Evolutionary conservation across 2,888 invertebrate species (phyloP), one percentile per base, ranked within the genome.

Genomic region (Troides helena): DNA sequence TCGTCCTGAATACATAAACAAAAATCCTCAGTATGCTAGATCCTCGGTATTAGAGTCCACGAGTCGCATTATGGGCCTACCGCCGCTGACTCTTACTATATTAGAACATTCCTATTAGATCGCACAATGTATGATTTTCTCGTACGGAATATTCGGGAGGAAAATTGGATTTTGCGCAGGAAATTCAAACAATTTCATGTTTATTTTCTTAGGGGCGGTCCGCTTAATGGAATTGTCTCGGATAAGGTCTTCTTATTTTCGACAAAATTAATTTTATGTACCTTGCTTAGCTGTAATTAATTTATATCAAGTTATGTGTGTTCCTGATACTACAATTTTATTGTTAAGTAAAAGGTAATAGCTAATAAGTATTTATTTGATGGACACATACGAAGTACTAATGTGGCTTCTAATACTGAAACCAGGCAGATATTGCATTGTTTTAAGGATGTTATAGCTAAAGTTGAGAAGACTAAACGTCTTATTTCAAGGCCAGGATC

Each of bases 1-100:
- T 73, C 77, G 77, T 73, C 70, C 71, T 76, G 81, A 81, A 83
- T 82, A 81, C 78, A 83, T 83, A 86, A 86, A 87, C 85, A 84
- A 87, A 85, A 83, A 85, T 84, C 76, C 79, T 69, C 65, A 79
- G 75, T 75, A 84, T 80, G 58, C 64, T 59, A 36, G 68, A 18
- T 23, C 64, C 21, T 23, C 21, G 62, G 62, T 59, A 70, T 53
- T 63, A 59, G 53, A 53, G 62, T 66, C 69, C 65, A 43, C 21
- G 23, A 56, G 21, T 69, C 62, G 58, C 62, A 25, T 66, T 67
- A 70, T 63, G 63, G 60, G 39, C 36, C 18, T 50, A 21, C 56
- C 56, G 39, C 57, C 61, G 30, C 63, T 18, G 30, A n/a, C 53
- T 25, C 57, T 53, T 53, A 53, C 53, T 66, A 67, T 62, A 66